These are phyloP conservation scores for Eupithecia inturbata DNA, from an alignment of 2,888 invertebrate genomes.

Conservation along the genomic window DNA sequence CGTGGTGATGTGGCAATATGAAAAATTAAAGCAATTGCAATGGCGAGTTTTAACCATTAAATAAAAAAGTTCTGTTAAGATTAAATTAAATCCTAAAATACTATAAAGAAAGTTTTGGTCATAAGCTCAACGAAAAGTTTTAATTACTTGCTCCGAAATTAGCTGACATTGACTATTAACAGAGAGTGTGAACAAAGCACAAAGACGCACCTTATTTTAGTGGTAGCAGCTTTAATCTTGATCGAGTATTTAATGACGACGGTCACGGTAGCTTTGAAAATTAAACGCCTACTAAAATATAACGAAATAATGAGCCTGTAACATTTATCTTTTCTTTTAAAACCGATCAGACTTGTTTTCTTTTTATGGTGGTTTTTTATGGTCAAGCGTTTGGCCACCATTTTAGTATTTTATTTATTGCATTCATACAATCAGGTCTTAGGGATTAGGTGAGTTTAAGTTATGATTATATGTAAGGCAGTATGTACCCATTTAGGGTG, in stretches of 20 bases:
- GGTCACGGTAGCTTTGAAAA: conserved; percentile 70
- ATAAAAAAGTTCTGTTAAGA: neutral
- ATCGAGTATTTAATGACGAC: conserved; percentile 66
- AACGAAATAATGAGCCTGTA: neutral
- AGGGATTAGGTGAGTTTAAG: no score
- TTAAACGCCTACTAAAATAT: conserved; percentile 35
- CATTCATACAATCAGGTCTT: no score
- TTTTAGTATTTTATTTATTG: no score
- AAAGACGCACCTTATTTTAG: conserved; percentile 66
- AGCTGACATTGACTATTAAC: neutral
- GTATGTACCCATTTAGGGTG: no score
- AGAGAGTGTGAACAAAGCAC: conserved; percentile 46
- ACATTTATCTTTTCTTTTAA: neutral
- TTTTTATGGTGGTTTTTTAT: no score
- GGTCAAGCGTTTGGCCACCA: no score
- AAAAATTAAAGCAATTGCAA: no score
- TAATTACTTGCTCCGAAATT: neutral
- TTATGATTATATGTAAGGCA: no score
- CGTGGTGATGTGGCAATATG: no score
- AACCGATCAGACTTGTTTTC: neutral
- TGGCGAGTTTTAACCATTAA: neutral
- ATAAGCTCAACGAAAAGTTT: neutral
- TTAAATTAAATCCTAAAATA: neutral
- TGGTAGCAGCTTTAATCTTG: conserved; percentile 71
- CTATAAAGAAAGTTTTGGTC: neutral